Evolutionary conservation across 2,113 vertebrate species (phyloP).

Genomic region (Regulus satrapa): DNA sequence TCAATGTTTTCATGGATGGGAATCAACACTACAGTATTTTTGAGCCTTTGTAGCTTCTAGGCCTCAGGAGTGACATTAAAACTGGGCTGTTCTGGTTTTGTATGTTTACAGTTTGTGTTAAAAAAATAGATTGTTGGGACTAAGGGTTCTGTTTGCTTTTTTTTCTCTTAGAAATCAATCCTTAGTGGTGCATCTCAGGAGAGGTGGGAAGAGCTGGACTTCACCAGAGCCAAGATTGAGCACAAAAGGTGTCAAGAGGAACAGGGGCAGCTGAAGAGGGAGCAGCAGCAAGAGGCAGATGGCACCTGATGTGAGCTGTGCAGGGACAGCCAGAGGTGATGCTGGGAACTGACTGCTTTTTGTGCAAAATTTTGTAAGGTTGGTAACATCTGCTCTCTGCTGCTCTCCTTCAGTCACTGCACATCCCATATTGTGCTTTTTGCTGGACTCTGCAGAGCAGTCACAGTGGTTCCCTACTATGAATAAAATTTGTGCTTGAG

Average conservation of each 20-base stretch:
- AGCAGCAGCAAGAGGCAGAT: conserved; percentile 19
- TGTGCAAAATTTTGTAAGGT: not conserved
- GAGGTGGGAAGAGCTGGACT: not conserved
- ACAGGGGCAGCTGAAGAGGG: conserved; percentile 11
- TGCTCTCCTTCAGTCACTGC: not conserved
- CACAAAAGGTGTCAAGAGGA: conserved; percentile 12
- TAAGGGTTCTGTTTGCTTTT: not conserved
- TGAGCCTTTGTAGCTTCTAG: not conserved
- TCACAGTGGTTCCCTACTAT: not conserved
- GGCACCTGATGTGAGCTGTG: not conserved
- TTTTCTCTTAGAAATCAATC: not conserved
- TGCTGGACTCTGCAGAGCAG: not conserved
- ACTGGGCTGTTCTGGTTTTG: not conserved
- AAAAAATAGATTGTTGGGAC: not conserved
- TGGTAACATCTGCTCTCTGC: not conserved
- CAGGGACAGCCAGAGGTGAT: conserved; percentile 35
- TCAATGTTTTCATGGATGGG: not conserved
- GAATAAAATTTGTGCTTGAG: not conserved
- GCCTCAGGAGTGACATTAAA: not conserved
- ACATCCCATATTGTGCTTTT: not conserved
- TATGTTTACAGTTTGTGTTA: not conserved
- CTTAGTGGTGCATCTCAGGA: not conserved
- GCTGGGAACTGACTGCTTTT: not conserved
- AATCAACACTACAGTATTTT: not conserved
- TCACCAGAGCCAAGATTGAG: not conserved